Evolutionary conservation across 2,888 invertebrate genomes (phyloP), one percentile per base, ranked within the genome.

Genomic region (Athrips mouffetella): DNA sequence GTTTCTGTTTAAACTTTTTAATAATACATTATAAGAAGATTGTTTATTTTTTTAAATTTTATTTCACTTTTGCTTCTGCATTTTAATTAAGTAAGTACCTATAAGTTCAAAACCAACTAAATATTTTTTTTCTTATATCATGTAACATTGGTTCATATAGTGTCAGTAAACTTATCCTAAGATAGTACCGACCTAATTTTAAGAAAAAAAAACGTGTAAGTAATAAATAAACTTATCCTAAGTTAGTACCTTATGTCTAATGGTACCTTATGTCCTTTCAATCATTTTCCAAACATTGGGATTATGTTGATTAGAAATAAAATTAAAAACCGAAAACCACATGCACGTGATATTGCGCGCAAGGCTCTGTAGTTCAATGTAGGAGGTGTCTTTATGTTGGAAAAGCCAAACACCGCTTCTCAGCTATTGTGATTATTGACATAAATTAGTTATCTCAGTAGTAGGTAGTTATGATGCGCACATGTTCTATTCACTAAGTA

Each of bases 81-180:
- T 37, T 37, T 37, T 20, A 37, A 37, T 37, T 21, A 37, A 37
- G 37, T 37, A n/a, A n/a, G n/a, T n/a, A n/a, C n/a, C n/a, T n/a
- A n/a, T n/a, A n/a, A n/a, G n/a, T n/a, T n/a, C n/a, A n/a, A n/a
- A n/a, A n/a, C n/a, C 68, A 64, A 68, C 63, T 67, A 69, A 71
- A 75, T 74, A 73, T 73, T 74, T 71, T 67, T 71, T 68, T 72
- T 69, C 73, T n/a, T n/a, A n/a, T n/a, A n/a, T n/a, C n/a, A n/a
- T n/a, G 60, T 54, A 60, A 62, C 59, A 64, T 54, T 58, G 54
- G n/a, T n/a, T n/a, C n/a, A n/a, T n/a, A n/a, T n/a, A n/a, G n/a
- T n/a, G n/a, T n/a, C n/a, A n/a, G n/a, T n/a, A n/a, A n/a, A n/a
- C n/a, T n/a, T n/a, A n/a, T n/a, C n/a, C n/a, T n/a, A n/a, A n/a